Evolutionary conservation across 2,888 invertebrate genomes (phyloP), one percentile per base, ranked within the genome.

Genomic region (Schrankia costaestrigalis): DNA sequence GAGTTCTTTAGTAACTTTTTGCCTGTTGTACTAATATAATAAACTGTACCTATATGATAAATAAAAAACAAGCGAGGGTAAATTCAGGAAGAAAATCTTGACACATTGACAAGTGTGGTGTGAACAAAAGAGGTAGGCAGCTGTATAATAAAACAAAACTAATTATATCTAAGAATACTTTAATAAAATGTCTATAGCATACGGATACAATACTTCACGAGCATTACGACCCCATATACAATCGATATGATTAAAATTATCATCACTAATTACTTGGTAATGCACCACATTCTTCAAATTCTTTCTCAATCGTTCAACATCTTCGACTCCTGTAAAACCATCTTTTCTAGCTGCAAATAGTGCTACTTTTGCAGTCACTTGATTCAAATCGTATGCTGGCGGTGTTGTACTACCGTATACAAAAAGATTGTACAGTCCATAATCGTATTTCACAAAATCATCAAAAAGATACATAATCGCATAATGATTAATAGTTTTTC

Each of bases 241-340:
- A 10, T 46, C 46, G 7, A 27, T 1, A 8, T 46, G 47, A 24
- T 8, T 36, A 11, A 46, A 46, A 1, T n/a, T 7, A 2, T 41
- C 7, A 17, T 28, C 27, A 1, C 30, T 5, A 3, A 46, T 15
- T 6, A 34, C 11, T 2, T 29, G 8, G 9, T 21, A 27, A 7
- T n/a, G 11, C 9, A 24, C 19, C n/a, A 41, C 41, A 26, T 46
- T 46, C 1, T 27, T 19, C 6, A 46, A 26, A n/a, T 28, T 9
- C 1, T 11, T 11, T 9, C 14, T 9, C 2, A 46, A 3, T 13
- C 26, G 22, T 13, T 17, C 9, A 6, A 26, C 33, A 15, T 19
- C 34, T 8, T 33, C 7, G 0, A 34, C n/a, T n/a, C 31, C 28
- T 6, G 22, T 10, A 13, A 36, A 17, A 4, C 11, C 5, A 19